Conservation (phyloP, 2,797 vertebrate genomes). For the Sebastes umbrosus region DNA sequence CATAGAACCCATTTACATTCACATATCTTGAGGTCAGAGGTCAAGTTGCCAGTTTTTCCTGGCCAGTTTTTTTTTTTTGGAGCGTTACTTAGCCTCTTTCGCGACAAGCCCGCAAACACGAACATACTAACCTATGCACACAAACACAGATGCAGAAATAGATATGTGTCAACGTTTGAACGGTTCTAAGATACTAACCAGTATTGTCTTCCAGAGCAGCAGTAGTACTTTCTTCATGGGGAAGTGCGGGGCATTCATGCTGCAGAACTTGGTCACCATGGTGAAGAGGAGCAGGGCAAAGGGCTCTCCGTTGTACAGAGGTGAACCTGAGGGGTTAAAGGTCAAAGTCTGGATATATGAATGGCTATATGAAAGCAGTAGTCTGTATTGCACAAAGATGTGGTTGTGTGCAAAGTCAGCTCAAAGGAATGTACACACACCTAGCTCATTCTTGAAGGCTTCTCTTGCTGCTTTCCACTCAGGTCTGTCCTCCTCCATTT, state of each 20-base stretch:
- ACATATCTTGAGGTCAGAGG: no score
- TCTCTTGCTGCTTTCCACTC: constrained; percentile 89
- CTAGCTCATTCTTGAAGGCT: constrained; percentile 90
- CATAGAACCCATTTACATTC: no score
- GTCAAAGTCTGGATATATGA: neutral
- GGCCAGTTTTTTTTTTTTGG: no score
- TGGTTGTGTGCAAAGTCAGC: neutral
- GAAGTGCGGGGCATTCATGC: constrained; percentile 93
- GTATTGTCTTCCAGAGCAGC: constrained; percentile 93
- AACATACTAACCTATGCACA: neutral
- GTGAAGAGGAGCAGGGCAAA: constrained; percentile 94
- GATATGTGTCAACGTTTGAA: neutral
- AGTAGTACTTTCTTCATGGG: constrained; percentile 97
- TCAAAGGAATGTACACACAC: constrained; percentile 63
- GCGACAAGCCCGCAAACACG: neutral
- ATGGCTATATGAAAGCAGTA: no score
- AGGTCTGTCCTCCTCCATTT: constrained; percentile 84
- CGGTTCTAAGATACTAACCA: constrained; percentile 80
- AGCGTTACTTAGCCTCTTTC: no score
- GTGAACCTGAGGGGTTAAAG: constrained; percentile 82
- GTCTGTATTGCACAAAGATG: no score
- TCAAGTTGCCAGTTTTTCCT: no score
- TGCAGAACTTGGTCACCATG: constrained; percentile 98
- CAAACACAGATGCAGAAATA: neutral
- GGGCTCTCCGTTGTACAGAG: constrained; percentile 89